These are phyloP conservation scores for Ramphastos sulfuratus DNA, from an alignment of 2,113 vertebrate species.

Conservation along the genomic window DNA sequence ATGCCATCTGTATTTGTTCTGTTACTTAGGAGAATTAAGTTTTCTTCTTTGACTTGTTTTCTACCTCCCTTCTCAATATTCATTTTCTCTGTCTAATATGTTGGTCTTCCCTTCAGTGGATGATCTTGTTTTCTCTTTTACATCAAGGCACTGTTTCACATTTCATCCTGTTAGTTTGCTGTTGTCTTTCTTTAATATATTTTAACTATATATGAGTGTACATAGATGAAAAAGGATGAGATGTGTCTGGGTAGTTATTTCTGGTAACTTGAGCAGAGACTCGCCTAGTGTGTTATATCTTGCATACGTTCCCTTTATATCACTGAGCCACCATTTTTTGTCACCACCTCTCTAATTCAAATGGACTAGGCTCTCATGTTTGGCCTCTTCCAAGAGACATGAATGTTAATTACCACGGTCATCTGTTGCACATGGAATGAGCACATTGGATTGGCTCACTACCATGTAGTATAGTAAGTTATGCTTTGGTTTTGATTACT, in stretches of 20 bases:
- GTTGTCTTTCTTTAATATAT: not conserved
- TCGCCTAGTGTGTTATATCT: not conserved
- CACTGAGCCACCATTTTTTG: not conserved
- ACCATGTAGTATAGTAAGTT: accelerated
- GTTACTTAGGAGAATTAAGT: not conserved
- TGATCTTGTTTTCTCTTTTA: not conserved
- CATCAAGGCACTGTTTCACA: not conserved
- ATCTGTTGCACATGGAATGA: not conserved
- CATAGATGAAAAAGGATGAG: not conserved
- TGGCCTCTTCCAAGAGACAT: not conserved
- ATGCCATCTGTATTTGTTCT: not conserved
- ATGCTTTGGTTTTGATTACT: not conserved
- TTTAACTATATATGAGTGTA: accelerated
- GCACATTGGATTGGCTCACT: accelerated
- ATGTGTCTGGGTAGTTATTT: not conserved
- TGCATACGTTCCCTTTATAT: not conserved
- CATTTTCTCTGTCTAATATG: not conserved
- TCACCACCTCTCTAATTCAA: not conserved
- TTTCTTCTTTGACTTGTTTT: not conserved
- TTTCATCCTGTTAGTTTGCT: not conserved
- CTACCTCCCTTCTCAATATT: not conserved
- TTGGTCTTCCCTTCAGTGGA: not conserved
- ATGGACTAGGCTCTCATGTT: not conserved
- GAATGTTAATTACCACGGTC: accelerated
- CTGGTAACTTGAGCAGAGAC: not conserved